phyloP scores from a whole-genome alignment of 2,797 vertebrate genomes.

The Trematomus bernacchii region DNA sequence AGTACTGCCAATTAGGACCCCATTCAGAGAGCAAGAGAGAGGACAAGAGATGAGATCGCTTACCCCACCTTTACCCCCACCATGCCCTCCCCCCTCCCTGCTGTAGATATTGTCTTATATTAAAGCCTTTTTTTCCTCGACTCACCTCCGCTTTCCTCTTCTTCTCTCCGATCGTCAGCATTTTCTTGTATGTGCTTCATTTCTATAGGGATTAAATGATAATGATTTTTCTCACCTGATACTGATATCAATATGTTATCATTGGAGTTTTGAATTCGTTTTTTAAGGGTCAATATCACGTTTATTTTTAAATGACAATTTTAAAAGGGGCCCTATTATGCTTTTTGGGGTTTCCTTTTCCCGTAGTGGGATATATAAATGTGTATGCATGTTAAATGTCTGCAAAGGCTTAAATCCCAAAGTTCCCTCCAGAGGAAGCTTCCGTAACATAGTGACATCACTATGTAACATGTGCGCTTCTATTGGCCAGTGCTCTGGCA shows the following conservation, averaged over 20 bases:
- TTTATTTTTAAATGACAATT: neutral
- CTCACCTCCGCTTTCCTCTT: constrained; percentile 22
- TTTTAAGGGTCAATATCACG: neutral
- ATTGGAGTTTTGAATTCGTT: neutral
- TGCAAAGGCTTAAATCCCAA: too few species aligned
- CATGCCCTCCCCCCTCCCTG: constrained; percentile 21
- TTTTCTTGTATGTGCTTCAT: constrained; percentile 13
- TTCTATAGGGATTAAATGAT: neutral
- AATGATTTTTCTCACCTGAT: constrained; percentile 17
- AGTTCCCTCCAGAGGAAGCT: too few species aligned
- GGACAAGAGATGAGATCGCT: constrained; percentile 75
- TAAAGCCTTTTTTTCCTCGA: constrained; percentile 38
- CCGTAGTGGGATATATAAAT: too few species aligned
- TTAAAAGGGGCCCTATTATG: neutral
- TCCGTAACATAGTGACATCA: too few species aligned
- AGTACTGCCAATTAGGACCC: constrained; percentile 90
- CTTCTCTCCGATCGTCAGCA: constrained; percentile 24
- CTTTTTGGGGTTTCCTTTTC: too few species aligned
- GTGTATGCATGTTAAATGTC: too few species aligned
- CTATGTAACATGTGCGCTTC: too few species aligned
- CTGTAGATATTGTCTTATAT: constrained; percentile 45
- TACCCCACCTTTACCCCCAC: constrained; percentile 57
- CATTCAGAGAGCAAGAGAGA: constrained; percentile 89
- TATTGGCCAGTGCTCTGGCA: too few species aligned
- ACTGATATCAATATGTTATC: neutral